Evolutionary conservation across 1,140 invertebrate species (phyloP), one percentile per base, ranked within the genome.

Genomic region (Eriosoma lanigerum): DNA sequence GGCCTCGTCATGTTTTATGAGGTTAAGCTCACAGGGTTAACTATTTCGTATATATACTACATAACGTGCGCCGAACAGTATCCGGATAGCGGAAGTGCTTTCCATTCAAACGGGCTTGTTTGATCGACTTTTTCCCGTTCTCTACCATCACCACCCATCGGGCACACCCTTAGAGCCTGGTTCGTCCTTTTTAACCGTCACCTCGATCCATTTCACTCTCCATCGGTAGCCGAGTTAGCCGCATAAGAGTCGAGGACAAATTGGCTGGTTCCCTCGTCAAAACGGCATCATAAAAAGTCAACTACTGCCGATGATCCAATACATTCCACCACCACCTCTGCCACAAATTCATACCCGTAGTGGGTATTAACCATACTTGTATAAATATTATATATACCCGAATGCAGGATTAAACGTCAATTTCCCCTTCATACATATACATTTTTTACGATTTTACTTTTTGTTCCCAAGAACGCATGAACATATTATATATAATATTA

Each of bases 101-200:
- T 58, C 72, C 72, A 44, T 75, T 58, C 52, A 38, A 44, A 38
- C 54, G 54, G 52, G 29, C 52, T 75, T 13, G 72, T 75, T 75
- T 75, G 72, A 75, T 75, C 54, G 72, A 75, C 72, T 75, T 75
- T n/a, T 75, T 12, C 29, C 15, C 29, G 10, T n/a, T n/a, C 44
- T 12, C 66, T 17, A 10, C 26, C 58, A 3, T 44, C 64, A 19
- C 44, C 21, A 19, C 68, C 8, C 3, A 4, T 38, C 8, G 10
- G 19, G 26, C 50, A 6, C 26, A n/a, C 10, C 19, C 3, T 17
- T 17, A 8, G 60, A 29, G 19, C 26, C 21, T 46, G 13, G 24
- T 17, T 60, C 56, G 60, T 60, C 13, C 29, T 29, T 29, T 17
- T 62, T 17, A 26, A 29, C 38, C n/a, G 13, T n/a, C 15, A 26